Conservation (phyloP, 2,888 invertebrate genomes). For the Disparrhopalites patrizii region DNA sequence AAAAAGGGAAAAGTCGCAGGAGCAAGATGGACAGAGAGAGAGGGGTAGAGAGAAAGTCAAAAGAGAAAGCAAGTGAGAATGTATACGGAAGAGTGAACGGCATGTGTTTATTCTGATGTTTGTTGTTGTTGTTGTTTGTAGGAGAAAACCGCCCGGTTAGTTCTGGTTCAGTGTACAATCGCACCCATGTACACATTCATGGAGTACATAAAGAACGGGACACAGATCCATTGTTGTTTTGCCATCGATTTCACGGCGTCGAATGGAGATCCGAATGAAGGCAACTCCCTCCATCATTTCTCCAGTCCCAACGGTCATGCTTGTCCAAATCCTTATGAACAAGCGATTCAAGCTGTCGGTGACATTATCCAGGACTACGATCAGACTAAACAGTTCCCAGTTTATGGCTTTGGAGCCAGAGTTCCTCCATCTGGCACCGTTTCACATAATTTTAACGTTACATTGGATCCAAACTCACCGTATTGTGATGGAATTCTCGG, state of each 20-base stretch:
- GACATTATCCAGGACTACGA: slow-evolving; percentile 55
- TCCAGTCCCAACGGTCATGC: slow-evolving; percentile 9
- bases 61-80: no score
- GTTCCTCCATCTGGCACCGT: slow-evolving; percentile 53
- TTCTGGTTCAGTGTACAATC: slow-evolving; percentile 27
- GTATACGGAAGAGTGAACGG: no score
- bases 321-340: slow-evolving; percentile 52
- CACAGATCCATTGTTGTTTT: slow-evolving; percentile 54
- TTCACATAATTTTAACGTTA: slow-evolving; percentile 55
- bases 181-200: slow-evolving; percentile 55
- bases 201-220: slow-evolving; percentile 59
- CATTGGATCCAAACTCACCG: slow-evolving; percentile 56
- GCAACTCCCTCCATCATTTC: slow-evolving; percentile 53
- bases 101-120: no score
- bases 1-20: no score
- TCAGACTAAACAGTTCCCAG: slow-evolving; percentile 55
- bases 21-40: no score
- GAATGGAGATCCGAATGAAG: slow-evolving; percentile 52
- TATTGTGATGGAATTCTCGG: slow-evolving; percentile 55
- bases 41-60: no score
- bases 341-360: slow-evolving; percentile 52
- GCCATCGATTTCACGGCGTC: slow-evolving; percentile 52
- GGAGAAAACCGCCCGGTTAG: slow-evolving; percentile 22
- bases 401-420: slow-evolving; percentile 54
- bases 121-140: neutral